Percentiles rank a stretch among this genome's conserved stretches.
phyloP scores from a whole-genome alignment of 2,113 vertebrate species.

The Lepus americanus region DNA sequence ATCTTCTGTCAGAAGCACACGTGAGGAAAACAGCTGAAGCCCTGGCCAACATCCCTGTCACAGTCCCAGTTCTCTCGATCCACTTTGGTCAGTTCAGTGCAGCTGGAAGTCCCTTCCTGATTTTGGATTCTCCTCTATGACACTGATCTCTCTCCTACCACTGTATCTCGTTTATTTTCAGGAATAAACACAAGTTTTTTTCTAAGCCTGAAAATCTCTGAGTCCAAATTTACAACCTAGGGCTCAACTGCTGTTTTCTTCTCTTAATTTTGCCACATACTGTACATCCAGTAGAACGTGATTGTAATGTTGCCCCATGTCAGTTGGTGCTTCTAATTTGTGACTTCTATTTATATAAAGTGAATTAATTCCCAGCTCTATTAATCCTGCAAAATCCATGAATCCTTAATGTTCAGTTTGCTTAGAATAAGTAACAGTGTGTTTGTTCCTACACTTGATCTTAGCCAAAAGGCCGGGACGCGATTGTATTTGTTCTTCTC shows the following conservation, averaged over 20 bases:
- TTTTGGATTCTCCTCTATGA: background rate
- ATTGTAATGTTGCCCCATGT: background rate
- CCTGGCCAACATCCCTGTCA: background rate
- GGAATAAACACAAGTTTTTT: background rate
- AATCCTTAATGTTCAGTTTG: slow-evolving; percentile 25
- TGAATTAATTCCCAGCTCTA: slow-evolving; percentile 45
- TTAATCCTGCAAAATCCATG: slow-evolving; percentile 50
- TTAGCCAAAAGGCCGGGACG: too few relatives aligned
- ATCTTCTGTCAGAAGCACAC: background rate
- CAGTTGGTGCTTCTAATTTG: slow-evolving; percentile 40
- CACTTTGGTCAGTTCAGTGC: background rate
- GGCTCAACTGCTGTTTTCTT: background rate
- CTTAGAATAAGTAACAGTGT: slow-evolving; percentile 27
- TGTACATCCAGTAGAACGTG: background rate
- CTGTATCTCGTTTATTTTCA: background rate
- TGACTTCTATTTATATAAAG: slow-evolving; percentile 5
- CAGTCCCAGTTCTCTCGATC: background rate
- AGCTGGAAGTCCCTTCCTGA: background rate
- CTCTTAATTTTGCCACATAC: background rate
- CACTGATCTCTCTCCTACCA: background rate
- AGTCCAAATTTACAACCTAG: slow-evolving; percentile 4
- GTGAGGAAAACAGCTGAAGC: background rate
- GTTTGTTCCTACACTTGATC: slow-evolving; percentile 41
- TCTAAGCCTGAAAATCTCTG: background rate
- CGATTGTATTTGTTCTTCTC: background rate